Evolutionary conservation across 2,888 invertebrate genomes (phyloP).

Genomic region (Hypselothyrea guttata): DNA sequence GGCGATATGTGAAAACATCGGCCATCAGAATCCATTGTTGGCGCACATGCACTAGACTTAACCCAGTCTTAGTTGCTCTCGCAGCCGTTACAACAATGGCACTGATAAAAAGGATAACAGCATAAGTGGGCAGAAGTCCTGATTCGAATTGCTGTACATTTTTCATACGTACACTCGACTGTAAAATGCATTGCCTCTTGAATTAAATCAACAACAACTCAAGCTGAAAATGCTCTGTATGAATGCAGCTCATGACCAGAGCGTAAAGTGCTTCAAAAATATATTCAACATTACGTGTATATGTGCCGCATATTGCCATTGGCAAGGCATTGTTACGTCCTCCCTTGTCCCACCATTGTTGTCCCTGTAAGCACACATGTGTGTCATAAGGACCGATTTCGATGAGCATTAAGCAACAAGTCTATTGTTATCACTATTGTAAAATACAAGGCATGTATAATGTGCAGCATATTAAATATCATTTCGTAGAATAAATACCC

Average conservation of each 20-base stretch:
- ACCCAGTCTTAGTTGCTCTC: not conserved
- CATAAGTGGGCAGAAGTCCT: constrained; percentile 56
- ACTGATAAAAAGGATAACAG: constrained; percentile 57
- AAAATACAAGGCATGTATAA: too few species aligned
- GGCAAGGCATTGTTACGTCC: not conserved
- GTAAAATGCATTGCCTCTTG: constrained; percentile 75
- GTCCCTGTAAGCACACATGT: too few species aligned
- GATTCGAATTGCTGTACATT: constrained; percentile 62
- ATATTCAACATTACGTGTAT: constrained; percentile 7
- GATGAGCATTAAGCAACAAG: constrained; percentile 4
- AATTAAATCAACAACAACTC: constrained; percentile 76
- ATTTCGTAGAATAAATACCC: too few species aligned
- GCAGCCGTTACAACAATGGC: constrained; percentile 35
- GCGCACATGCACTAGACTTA: constrained; percentile 14
- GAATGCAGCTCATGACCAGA: not conserved
- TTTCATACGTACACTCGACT: constrained; percentile 69
- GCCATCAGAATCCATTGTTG: constrained; percentile 22
- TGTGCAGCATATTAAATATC: too few species aligned
- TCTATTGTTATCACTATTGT: not conserved
- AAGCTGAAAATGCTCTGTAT: constrained; percentile 49
- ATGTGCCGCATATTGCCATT: not conserved
- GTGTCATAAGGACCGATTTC: too few species aligned
- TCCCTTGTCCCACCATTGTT: too few species aligned
- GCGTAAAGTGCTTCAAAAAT: not conserved
- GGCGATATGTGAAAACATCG: constrained; percentile 9